Evolutionary conservation across 2,113 vertebrate species (phyloP), one percentile per base, ranked within the genome.

Genomic region (Muntiacus muntjak): DNA sequence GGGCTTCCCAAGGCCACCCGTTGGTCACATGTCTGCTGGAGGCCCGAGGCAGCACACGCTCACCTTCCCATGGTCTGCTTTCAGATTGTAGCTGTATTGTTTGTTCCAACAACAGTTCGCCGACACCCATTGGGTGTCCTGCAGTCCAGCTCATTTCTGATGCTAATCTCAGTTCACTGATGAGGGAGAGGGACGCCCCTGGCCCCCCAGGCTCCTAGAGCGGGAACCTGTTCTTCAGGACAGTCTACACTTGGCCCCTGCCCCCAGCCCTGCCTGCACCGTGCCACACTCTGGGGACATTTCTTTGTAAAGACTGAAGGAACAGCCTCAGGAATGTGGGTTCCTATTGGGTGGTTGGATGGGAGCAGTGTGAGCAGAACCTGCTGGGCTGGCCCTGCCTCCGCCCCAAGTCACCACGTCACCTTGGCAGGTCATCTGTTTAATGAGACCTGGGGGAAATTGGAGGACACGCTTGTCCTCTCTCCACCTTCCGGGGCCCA

Each of bases 211-310:
- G 40, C 54, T 88, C 54, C 79, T 8, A 54, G 54, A 15, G 6
- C 15, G 1, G 40, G 15, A 55, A 17, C 30, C 45, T 83, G 30
- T 36, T 91, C 52, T 62, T 47, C 33, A 55, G 79, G 14, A 36
- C 6, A 14, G 21, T 19, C 16, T 6, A 40, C 1, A 6, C 17
- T 1, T 2, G 25, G 28, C 28, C 40, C 76, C 3, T 15, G 36
- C 13, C 8, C 25, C 62, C 1, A 13, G 33, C 47, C 74, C 33
- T 21, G 45, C 87, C 76, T 67, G 19, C 5, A 21, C 25, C 3
- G 7, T 17, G 16, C 60, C 33, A 15, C 40, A 33, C 30, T 82
- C 4, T 21, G 67, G 76, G 45, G 54, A 19, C 26, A 82, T 83
- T 57, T 33, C 25, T 43, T 82, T 79, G 2, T 36, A 43, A 67